Evolutionary conservation across 2,113 vertebrate genomes (phyloP).

Genomic region (Cephalopterus ornatus): DNA sequence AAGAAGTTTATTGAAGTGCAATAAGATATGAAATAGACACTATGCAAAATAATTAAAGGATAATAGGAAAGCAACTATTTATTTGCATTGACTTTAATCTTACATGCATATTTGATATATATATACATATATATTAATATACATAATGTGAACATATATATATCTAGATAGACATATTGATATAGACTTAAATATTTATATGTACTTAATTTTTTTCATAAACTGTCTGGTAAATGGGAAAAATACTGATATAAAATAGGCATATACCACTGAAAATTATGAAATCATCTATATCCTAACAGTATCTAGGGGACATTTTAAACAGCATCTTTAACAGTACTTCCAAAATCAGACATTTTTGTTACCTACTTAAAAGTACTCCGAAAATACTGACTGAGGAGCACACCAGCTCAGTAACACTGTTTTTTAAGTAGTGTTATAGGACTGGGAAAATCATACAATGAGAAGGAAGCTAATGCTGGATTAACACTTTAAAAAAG

Average conservation of each 20-base stretch:
- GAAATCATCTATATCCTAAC: background rate
- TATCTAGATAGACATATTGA: background rate
- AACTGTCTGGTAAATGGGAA: background rate
- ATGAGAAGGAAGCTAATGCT: background rate
- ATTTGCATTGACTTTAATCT: no score
- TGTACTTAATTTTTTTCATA: background rate
- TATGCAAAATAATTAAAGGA: background rate
- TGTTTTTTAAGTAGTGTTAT: background rate
- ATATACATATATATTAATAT: background rate
- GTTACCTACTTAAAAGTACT: background rate
- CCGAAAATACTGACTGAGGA: background rate
- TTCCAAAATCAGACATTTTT: background rate
- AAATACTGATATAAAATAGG: background rate
- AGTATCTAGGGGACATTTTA: background rate
- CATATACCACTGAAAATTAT: background rate
- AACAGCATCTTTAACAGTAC: background rate
- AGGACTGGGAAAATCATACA: background rate
- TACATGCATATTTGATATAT: background rate
- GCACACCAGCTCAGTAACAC: background rate
- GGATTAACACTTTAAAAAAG: background rate
- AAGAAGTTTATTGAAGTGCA: background rate
- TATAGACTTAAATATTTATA: background rate
- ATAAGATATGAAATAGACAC: background rate
- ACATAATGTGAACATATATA: background rate
- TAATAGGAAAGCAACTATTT: background rate